A percentile compares a stretch with the other conserved stretches of the same genome.
Conservation (phyloP, 2,888 invertebrate species). For the Cerastoderma edule region DNA sequence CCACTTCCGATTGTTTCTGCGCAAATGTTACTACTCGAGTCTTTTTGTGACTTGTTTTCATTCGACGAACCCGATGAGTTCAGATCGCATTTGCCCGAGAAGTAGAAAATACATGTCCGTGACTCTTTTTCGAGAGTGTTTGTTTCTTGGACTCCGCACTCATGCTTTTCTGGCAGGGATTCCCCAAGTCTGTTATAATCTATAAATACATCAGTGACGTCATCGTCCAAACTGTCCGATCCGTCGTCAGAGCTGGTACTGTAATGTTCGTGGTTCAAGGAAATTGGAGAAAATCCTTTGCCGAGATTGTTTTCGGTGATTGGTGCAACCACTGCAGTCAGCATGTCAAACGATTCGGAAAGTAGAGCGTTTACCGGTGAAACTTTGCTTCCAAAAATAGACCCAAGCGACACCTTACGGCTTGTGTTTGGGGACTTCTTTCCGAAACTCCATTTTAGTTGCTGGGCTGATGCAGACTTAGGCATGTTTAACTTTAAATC, state of each 20-base stretch:
- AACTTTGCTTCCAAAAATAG: constrained; percentile 40
- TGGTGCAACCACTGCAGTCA: constrained; percentile 33
- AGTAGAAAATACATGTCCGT: no score
- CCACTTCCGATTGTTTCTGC: no score
- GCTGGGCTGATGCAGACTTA: background rate
- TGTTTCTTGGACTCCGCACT: background rate
- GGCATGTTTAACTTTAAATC: background rate
- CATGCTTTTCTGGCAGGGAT: background rate
- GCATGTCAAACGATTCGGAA: constrained; percentile 28
- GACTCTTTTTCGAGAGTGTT: background rate
- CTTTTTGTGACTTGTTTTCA: no score
- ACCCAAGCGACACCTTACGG: constrained; percentile 25
- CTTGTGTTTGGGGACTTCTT: background rate
- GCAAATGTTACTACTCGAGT: no score
- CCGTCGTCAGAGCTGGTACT: background rate
- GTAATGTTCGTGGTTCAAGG: constrained; percentile 2
- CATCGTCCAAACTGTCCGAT: background rate
- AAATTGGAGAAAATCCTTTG: constrained; percentile 15
- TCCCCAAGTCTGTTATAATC: background rate
- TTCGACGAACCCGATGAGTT: no score
- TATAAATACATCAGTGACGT: constrained; percentile 17
- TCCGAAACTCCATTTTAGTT: background rate
- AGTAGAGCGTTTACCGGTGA: constrained; percentile 29
- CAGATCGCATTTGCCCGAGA: no score
- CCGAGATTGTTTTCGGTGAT: background rate